Base-by-base conservation (phyloP, 2,888 invertebrate genomes). In the Lissocephala sabroskyi region DNA sequence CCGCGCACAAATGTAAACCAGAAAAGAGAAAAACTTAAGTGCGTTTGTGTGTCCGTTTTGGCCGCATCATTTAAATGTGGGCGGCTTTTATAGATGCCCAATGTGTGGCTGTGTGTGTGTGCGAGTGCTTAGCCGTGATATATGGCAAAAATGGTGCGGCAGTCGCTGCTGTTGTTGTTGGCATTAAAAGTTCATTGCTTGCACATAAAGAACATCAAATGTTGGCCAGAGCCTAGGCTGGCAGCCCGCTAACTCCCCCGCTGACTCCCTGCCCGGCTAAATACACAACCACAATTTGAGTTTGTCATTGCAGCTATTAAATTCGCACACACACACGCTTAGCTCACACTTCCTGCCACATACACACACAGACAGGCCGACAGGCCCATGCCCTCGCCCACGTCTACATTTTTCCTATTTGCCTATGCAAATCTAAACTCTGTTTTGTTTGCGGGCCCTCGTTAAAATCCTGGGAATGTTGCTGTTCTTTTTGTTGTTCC, bases 151-250 rank as follows among this genome's bases (percentile, higher is more conserved):
- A 23, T 23, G 7, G 10, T 35, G 3, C 16, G 13, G 35, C 45
- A 53, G 45, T 45, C 53, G 41, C 52, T 32, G 33, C 10, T 45
- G 44, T 42, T 54, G 45, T 32, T 53, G 23, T 36, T 64, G 49
- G 46, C 61, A 76, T 70, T 70, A 76, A 76, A 70, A 70, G 68
- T 75, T 70, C 75, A 70, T 70, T 75, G 68, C 68, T 70, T 75
- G 75, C 65, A 57, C 73, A 70, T 75, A 70, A 70, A 75, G 65
- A 61, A 75, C 68, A 75, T 57, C 76, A 71, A 75, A 62, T 64
- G 71, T 67, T 59, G 62, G 35, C 16, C 17, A 23, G 7, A 3
- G 23, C 23, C 23, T 5, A 23, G 4, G 23, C 23, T 7, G 3
- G 3, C 7, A 5, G 23, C 23, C 23, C 23, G n/a, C n/a, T n/a